phyloP scores from a whole-genome alignment of 2,797 vertebrate species.

The Squalus acanthias region DNA sequence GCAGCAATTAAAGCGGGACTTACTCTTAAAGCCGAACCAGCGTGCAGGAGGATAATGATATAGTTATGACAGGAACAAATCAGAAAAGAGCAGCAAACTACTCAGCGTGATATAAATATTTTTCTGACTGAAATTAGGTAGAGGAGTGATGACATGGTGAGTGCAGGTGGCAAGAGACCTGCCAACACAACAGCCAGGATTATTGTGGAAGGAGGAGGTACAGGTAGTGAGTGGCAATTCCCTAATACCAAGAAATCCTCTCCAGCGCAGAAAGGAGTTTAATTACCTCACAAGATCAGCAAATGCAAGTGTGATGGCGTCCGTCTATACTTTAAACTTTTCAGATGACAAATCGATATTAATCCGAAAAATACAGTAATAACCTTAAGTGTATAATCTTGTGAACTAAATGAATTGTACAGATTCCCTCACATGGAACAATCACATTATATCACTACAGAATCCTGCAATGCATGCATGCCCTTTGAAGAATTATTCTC shows the following conservation, averaged over 20 bases:
- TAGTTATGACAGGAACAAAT: neutral
- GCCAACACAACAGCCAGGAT: neutral
- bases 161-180: neutral
- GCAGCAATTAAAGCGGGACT: neutral
- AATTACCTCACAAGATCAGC: neutral
- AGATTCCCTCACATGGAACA: constrained; percentile 16
- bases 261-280: neutral
- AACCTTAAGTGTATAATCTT: neutral
- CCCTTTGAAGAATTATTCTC: constrained; percentile 17
- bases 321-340: neutral
- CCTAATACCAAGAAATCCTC: neutral
- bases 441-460: constrained; percentile 12
- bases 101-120: neutral
- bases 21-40: neutral
- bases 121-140: neutral
- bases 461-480: neutral
- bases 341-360: neutral
- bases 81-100: neutral
- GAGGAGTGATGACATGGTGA: neutral
- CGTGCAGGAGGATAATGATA: too few relatives aligned
- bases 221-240: neutral
- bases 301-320: neutral
- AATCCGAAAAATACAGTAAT: neutral
- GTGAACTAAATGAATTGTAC: constrained; percentile 9
- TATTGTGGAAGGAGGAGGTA: neutral